Base-by-base conservation (phyloP, 2,888 invertebrate genomes). In the Therioaphis trifolii region DNA sequence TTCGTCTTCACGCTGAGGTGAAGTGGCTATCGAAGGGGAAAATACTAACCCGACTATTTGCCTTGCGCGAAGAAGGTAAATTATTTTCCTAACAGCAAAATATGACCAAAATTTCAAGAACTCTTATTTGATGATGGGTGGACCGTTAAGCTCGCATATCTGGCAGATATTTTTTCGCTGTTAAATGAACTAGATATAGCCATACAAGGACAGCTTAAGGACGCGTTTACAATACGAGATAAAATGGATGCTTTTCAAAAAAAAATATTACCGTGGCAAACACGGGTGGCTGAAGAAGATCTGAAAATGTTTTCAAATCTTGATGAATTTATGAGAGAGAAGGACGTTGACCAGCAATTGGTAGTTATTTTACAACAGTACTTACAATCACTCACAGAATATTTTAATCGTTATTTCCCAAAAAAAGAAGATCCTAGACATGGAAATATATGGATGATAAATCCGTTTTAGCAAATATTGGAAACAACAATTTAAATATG, bases 181-280 rank as follows among this genome's bases (percentile, higher is more conserved):
- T n/a, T n/a, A n/a, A n/a, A n/a, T n/a, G n/a, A n/a, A n/a, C n/a
- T n/a, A n/a, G n/a, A n/a, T n/a, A 63, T 77, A 77, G 63, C 76
- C 63, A 29, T 77, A 12, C 63, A 77, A 77, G 46, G 63, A 61
- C 61, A 76, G 18, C 40, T 61, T 61, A 61, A 75, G 40, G 27
- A 75, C 27, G 43, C 61, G 43, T 75, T 75, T 11, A 75, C 58
- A 75, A 1, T 76, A 76, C 24, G 61, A 61, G 76, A 61, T n/a
- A 76, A 76, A 76, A 76, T 76, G 24, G 61, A 76, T 21, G 75
- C 40, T 43, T 58, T 75, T 75, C n/a, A 58, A 75, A 75, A 75
- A 74, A 75, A 58, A 55, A 43, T 76, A 76, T 61, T 76, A 61
- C 43, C 61, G 5, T 74, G 55, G 55, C 29, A 74, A 55, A 74